Evolutionary conservation across 2,797 vertebrate genomes (phyloP).

Genomic region (Pangasius mekongensis): DNA sequence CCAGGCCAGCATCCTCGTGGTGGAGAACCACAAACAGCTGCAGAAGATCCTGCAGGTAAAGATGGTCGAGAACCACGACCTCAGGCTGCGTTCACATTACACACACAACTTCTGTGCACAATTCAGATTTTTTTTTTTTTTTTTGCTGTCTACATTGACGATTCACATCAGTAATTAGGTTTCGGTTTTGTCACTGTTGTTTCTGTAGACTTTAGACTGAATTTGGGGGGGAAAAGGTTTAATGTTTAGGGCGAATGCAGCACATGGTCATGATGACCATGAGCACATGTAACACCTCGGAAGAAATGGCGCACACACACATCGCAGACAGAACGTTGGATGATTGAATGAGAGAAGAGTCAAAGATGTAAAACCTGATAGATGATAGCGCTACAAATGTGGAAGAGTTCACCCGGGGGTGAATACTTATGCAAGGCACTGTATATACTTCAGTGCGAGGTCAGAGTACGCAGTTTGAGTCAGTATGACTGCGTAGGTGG

Average conservation of each 20-base stretch:
- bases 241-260: too few relatives aligned
- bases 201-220: too few relatives aligned
- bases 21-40: slow-evolving; percentile 92
- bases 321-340: neutral
- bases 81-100: neutral
- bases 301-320: too few relatives aligned
- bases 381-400: neutral
- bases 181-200: too few relatives aligned
- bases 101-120: neutral
- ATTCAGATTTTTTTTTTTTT: neutral
- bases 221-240: neutral
- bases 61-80: neutral
- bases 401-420: neutral
- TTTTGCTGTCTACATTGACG: neutral
- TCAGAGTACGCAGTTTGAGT: neutral
- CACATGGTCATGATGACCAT: too few relatives aligned
- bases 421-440: neutral
- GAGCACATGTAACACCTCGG: neutral
- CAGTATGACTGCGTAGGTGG: neutral
- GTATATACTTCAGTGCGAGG: neutral
- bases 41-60: slow-evolving; percentile 93
- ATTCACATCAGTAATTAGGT: neutral
- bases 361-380: neutral
- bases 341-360: too few relatives aligned
- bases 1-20: slow-evolving; percentile 85